These are phyloP conservation scores for Leuciscus idus DNA, from an alignment of 2,113 vertebrate genomes.

Conservation along the genomic window DNA sequence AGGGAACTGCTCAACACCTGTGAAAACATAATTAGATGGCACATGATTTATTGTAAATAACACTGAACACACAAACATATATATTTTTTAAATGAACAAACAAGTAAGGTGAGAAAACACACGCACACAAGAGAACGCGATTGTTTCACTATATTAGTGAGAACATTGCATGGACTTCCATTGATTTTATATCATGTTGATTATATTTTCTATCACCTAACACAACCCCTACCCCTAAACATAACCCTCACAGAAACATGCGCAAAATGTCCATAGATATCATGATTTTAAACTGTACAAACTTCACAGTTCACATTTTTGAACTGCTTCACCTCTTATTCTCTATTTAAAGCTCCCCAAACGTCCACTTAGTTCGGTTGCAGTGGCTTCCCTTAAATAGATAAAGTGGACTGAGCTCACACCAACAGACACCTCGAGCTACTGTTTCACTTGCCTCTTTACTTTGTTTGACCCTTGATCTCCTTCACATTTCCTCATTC, in stretches of 20 bases:
- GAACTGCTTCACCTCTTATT: constrained; percentile 7
- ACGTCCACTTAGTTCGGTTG: constrained; percentile 3
- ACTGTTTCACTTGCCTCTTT: constrained; percentile 7
- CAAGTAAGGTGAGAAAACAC: not conserved
- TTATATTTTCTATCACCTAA: too few relatives aligned
- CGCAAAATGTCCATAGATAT: too few relatives aligned
- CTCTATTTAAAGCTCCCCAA: constrained; percentile 5
- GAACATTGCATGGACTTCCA: too few relatives aligned
- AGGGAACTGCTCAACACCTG: constrained; percentile 4
- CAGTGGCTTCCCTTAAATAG: not conserved
- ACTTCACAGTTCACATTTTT: constrained; percentile 4
- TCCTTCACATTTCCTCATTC: not conserved
- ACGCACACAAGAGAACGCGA: not conserved
- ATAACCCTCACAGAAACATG: too few relatives aligned
- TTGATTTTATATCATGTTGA: too few relatives aligned
- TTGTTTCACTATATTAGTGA: too few relatives aligned
- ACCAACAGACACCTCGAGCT: not conserved
- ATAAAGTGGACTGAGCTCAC: not conserved
- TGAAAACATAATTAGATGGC: constrained; percentile 8
- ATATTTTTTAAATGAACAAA: not conserved
- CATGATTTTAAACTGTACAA: too few relatives aligned
- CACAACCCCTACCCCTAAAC: too few relatives aligned
- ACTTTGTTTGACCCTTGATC: constrained; percentile 17
- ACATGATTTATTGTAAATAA: not conserved
- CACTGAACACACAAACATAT: not conserved